Base-by-base conservation (phyloP, 1,140 invertebrate genomes). In the Drosophila littoralis region DNA sequence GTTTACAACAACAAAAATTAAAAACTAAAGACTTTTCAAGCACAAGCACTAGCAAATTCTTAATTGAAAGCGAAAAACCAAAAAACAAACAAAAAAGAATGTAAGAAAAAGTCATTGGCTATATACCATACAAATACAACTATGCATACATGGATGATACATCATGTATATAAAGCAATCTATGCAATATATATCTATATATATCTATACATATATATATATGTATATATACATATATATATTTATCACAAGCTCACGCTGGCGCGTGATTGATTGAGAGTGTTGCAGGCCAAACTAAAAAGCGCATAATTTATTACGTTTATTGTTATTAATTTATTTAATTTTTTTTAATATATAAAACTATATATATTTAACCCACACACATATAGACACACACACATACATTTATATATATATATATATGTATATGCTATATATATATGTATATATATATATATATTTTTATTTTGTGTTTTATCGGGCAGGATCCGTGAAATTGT, bases 261-360 rank as follows among this genome's bases (percentile, higher is more conserved):
- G 81, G 81, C 79, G 81, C 82, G 81, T 75, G 71, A 77, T 69
- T 66, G 64, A 76, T 73, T 51, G 64, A 79, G 28, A 71, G 83
- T 88, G 83, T 88, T 83, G 83, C 83, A 79, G 83, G 83, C 83
- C 82, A 86, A 88, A 88, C 46, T 74, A 68, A 70, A 85, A 58
- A 77, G 75, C 82, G 82, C 82, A 85, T 85, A 85, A 86, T 81
- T 86, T 86, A 81, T 86, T 86, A 86, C 71, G 75, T 85, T 86
- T 81, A 85, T 86, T 85, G 82, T 85, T 85, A 85, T 86, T 85
- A 85, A 85, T 86, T 85, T 85, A 85, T 85, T 86, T 71, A 69
- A 74, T 77, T 73, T 77, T 74, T 68, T 66, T 54, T 36, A 10
- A 63, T 38, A 64, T 65, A 64, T 61, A 60, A 65, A 65, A 17